Evolutionary conservation across 2,113 vertebrate species (phyloP), one percentile per base, ranked within the genome.

Genomic region (Gambusia holbrooki): DNA sequence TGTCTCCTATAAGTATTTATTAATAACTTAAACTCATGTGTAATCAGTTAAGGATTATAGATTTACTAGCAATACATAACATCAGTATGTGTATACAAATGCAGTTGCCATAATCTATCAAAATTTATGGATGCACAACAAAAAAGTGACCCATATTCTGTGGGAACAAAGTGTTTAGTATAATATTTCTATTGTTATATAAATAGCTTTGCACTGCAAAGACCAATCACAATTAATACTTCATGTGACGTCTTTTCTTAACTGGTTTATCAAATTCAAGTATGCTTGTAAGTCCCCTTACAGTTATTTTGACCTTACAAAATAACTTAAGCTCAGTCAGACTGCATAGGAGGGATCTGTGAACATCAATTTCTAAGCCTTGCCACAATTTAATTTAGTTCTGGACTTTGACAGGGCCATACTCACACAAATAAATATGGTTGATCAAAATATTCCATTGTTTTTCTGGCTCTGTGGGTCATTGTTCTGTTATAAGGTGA

Each of bases 91-190:
- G 14, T 12, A 30, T 45, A 45, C 13, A 27, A 14, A 62, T 62
- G 28, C 61, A 29, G 61, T 27, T 62, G 60, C 60, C n/a, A 63
- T 32, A 12, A 63, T 7, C 29, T 63, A 15, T 63, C 62, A 22
- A 45, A 45, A 14, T 14, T 45, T 40, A 40, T 40, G 13, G 40
- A 19, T 33, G 9, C 13, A 33, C 22, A 19, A 37, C 67, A 22
- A 37, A 17, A 60, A 75, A 37, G 42, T 45, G 33, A 40, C 48
- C 27, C 51, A n/a, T 25, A 70, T 54, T 79, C 30, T 76, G 27
- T 74, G 66, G 69, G 8, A 73, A 64, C 63, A 67, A n/a, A 29
- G 5, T 32, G 11, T 22, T 13, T 74, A 9, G 33, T 35, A 35
- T 35, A 35, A 35, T 9, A 37, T 37, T 37, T 37, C 11, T 37